phyloP scores from a whole-genome alignment of 1,140 invertebrate species.

The Drosophila navojoa region DNA sequence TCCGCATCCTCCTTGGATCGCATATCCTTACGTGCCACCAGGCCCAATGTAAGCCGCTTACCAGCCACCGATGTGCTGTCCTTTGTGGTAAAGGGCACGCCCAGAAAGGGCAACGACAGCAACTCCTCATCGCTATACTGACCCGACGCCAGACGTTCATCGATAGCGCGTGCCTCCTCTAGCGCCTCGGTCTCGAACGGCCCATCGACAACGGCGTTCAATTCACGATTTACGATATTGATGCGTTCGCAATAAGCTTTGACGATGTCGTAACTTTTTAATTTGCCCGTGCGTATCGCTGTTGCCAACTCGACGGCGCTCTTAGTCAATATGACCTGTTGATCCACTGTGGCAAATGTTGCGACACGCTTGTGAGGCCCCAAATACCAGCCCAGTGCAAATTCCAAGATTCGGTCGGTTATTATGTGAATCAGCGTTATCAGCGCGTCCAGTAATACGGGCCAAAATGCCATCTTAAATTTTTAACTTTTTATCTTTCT shows the following conservation, averaged over 20 bases:
- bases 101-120: conserved; percentile 88
- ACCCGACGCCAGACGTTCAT: conserved; percentile 87
- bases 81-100: conserved; percentile 92
- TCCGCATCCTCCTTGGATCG: conserved; percentile 90
- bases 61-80: conserved; percentile 86
- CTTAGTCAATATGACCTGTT: conserved; percentile 86
- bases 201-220: conserved; percentile 93
- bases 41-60: conserved; percentile 88
- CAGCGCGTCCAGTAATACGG: conserved; percentile 50
- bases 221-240: conserved; percentile 89
- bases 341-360: conserved; percentile 84
- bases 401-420: conserved; percentile 66
- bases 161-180: conserved; percentile 89
- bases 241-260: conserved; percentile 90
- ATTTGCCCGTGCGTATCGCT: conserved; percentile 87
- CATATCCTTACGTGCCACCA: conserved; percentile 85
- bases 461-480: conserved; percentile 48
- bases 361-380: conserved; percentile 78
- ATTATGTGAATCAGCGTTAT: conserved; percentile 65
- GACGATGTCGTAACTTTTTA: conserved; percentile 90
- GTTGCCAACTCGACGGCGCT: conserved; percentile 87
- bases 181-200: conserved; percentile 89
- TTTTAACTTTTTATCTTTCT: conserved; percentile 1
- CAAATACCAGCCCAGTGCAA: conserved; percentile 67
- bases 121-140: conserved; percentile 85